Base-by-base conservation (phyloP, 1,140 invertebrate genomes). In the Uloborus diversus region DNA sequence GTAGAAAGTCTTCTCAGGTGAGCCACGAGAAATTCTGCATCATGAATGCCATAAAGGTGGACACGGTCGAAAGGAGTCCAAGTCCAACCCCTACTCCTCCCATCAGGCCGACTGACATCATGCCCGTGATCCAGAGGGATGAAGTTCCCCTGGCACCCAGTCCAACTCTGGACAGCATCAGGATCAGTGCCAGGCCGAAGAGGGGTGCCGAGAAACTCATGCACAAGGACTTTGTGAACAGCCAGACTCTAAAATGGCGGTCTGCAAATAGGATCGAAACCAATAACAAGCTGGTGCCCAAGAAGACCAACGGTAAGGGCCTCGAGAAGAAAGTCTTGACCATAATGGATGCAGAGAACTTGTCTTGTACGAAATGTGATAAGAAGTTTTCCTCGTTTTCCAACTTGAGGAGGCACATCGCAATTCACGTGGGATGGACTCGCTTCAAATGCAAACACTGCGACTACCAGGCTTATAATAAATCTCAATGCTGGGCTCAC, bases 401-500 rank as follows among this genome's bases (percentile, higher is more conserved):
- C 11, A 87, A 86, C 82, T 79, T 88, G n/a, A 82, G 85, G 5
- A 84, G 86, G 14, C 87, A 88, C 82, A 85, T 85, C 27, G 86
- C 87, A 9, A 81, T 85, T 17, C 87, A 88, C 79, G 82, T 88
- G 42, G 86, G 86, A 7, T 87, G 86, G 86, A 84, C 84, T n/a
- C 82, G 87, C 7, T 88, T 84, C 75, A 85, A 86, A 66, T 88
- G 87, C 73, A 86, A 85, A 30, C 62, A 86, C 20, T 88, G 87
- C 81, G 68, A 82, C 7, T 88, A 85, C 79, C 84, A 84, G 33
- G 82, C 85, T 51, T 88, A 86, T 68, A 86, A 86, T 64, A 82
- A 84, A 68, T 87, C 86, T 1, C 84, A 87, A 47, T 85, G 84
- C 70, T 84, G 83, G 53, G 82, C 76, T 14, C 87, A 88, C 81